Base-by-base conservation (phyloP, 2,888 invertebrate species). In the Hanleya hanleyi region DNA sequence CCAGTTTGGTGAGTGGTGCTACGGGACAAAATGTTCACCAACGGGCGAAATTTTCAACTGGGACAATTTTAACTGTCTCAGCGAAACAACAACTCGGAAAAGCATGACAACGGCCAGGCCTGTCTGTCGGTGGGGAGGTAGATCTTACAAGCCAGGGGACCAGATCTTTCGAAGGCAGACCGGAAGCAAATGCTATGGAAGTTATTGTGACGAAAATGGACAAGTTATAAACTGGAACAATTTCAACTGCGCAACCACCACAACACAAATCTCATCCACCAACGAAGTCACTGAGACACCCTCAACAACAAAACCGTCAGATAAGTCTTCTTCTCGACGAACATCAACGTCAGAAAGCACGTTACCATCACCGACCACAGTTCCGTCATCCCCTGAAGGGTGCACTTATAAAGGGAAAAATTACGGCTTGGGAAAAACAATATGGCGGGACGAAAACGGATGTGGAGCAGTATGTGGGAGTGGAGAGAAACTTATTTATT, bases 21-120 rank as follows among this genome's bases (percentile, higher is more conserved):
- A 57, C 26, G 57, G 57, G 1, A 57, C 57, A 2, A 29, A 22
- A 15, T 57, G 57, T 26, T 57, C 57, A 22, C 57, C 57, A 18
- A 29, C 18, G 26, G 26, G 57, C 1, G 22, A 7, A 26, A 57
- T 57, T 2, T 22, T 57, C 12, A 1, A 32, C 15, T 57, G 57
- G 57, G 57, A 57, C 57, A 26, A 57, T 26, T 57, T 57, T 26
- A 57, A 26, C 57, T 57, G 57, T n/a, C n/a, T n/a, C n/a, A n/a
- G n/a, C 57, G 29, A 15, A 26, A 2, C 9, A 57, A 22, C 57
- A 7, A 18, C 51, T 4, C 41, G 9, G 9, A 18, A 9, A 9
- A 41, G 9, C 9, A 41, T 18, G 9, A 22, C 57, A 29, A 4
- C 4, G 15, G 1, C 57, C 15, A 4, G 29, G 32, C 57, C 22